A percentile compares a stretch with the other conserved stretches of the same genome.
Evolutionary conservation across 2,888 invertebrate genomes (phyloP).

Genomic region (Nemotelus nigrinus): DNA sequence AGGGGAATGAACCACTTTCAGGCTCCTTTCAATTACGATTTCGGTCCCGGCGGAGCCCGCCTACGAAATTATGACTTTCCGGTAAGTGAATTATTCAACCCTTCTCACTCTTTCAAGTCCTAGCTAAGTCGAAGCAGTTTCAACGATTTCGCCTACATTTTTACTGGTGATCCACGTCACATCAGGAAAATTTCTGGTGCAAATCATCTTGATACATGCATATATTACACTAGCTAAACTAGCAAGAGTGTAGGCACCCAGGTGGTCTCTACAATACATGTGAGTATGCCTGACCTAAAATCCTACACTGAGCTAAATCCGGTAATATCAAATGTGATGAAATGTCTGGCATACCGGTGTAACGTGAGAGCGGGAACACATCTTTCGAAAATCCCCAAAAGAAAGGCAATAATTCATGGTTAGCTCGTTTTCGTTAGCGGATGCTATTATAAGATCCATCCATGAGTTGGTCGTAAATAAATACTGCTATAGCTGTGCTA

Average conservation of each 20-base stretch:
- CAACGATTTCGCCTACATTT: too few relatives aligned
- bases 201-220: not conserved
- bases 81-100: constrained; percentile 15
- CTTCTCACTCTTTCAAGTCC: not conserved
- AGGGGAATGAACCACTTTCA: too few relatives aligned
- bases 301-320: constrained; percentile 9
- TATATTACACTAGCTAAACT: too few relatives aligned
- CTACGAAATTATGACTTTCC: constrained; percentile 1
- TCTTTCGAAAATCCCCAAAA: constrained; percentile 26
- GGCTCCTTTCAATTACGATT: too few relatives aligned
- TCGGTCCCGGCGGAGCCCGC: not conserved
- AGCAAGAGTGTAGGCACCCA: too few relatives aligned
- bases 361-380: not conserved
- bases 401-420: constrained; percentile 33
- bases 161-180: not conserved
- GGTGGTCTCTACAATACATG: too few relatives aligned
- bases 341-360: not conserved
- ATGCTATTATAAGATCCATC: constrained; percentile 26
- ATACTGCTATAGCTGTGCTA: too few relatives aligned
- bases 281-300: not conserved
- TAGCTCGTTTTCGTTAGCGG: constrained; percentile 30
- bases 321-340: constrained; percentile 16
- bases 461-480: not conserved
- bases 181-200: constrained; percentile 4
- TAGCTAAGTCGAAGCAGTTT: too few relatives aligned